Percentiles rank a stretch among this genome's conserved stretches.
Evolutionary conservation across 2,888 invertebrate genomes (phyloP).

Genomic region (Leucophenga montana): DNA sequence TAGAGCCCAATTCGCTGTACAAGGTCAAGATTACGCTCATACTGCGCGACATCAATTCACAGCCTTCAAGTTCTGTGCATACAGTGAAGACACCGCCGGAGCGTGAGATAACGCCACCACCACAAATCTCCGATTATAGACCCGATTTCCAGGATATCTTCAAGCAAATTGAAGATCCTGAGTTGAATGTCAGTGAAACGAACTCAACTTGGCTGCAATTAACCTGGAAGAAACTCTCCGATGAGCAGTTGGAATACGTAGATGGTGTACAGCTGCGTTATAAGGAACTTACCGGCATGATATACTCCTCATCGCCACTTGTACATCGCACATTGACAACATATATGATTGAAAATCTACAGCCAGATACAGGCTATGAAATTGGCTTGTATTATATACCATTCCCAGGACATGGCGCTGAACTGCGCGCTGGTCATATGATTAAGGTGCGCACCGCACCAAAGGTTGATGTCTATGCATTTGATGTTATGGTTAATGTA

Average conservation of each 20-base stretch:
- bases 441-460: conserved; percentile 83
- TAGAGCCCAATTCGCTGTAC: conserved; percentile 86
- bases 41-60: conserved; percentile 83
- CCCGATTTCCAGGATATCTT: conserved; percentile 73
- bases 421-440: conserved; percentile 82
- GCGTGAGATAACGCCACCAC: conserved; percentile 74
- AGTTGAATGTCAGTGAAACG: conserved; percentile 81
- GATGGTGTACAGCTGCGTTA: conserved; percentile 92
- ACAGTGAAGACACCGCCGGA: conserved; percentile 81
- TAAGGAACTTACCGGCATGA: conserved; percentile 85
- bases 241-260: conserved; percentile 86
- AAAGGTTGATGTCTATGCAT: conserved; percentile 84
- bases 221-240: conserved; percentile 86
- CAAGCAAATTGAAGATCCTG: conserved; percentile 80
- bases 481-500: conserved; percentile 85
- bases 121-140: conserved; percentile 68
- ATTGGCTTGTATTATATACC: conserved; percentile 89
- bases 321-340: conserved; percentile 87
- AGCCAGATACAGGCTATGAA: conserved; percentile 86
- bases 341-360: conserved; percentile 84
- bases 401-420: conserved; percentile 84
- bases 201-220: conserved; percentile 86
- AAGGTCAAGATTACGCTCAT: conserved; percentile 87
- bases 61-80: conserved; percentile 84
- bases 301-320: conserved; percentile 88